Evolutionary conservation across 2,888 invertebrate species (phyloP).

Genomic region (Stratiomys singularior): DNA sequence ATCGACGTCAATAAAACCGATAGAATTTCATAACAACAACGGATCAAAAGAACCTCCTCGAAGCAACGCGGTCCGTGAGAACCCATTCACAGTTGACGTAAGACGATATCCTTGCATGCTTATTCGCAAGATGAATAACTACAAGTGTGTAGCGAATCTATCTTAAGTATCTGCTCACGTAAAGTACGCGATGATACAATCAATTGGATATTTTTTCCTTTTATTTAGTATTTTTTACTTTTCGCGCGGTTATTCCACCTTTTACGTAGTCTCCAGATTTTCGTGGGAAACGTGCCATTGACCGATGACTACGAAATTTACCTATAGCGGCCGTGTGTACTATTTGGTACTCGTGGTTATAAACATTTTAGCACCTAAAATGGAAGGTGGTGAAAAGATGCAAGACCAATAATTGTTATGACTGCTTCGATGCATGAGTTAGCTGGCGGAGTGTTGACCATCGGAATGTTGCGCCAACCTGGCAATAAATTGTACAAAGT

Average conservation of each 20-base stretch:
- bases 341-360: neutral
- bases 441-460: neutral
- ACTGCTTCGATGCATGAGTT: neutral
- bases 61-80: neutral
- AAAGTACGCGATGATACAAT: conserved; percentile 30
- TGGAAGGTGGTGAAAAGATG: neutral
- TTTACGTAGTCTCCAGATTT: neutral
- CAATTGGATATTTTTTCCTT: conserved; percentile 29
- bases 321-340: neutral
- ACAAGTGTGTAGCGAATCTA: neutral
- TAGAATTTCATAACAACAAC: neutral
- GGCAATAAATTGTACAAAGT: neutral
- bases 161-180: conserved; percentile 10
- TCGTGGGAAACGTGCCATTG: conserved; percentile 31
- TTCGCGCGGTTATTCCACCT: conserved; percentile 15
- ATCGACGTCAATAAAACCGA: neutral
- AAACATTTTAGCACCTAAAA: conserved; percentile 22
- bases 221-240: conserved; percentile 8
- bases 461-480: neutral
- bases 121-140: neutral
- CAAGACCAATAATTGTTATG: neutral
- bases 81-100: neutral
- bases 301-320: neutral
- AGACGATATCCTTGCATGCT: neutral
- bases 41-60: neutral